phyloP scores from a whole-genome alignment of 2,888 invertebrate genomes.

The Patella ulyssiponensis region DNA sequence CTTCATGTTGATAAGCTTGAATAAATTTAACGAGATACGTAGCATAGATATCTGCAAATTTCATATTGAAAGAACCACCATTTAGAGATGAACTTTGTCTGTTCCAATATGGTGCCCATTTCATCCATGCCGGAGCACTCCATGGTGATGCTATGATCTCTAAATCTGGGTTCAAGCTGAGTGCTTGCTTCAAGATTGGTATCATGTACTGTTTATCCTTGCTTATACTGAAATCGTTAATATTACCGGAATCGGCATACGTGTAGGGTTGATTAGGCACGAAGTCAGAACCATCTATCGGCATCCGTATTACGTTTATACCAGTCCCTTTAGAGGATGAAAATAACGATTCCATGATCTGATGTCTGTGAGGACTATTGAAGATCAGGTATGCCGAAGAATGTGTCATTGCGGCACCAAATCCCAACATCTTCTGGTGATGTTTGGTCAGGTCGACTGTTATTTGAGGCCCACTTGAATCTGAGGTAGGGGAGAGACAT shows the following conservation, averaged over 20 bases:
- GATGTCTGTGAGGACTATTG: not conserved
- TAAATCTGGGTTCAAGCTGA: not conserved
- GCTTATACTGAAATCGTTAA: not conserved
- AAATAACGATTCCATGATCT: not conserved
- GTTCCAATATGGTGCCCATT: not conserved
- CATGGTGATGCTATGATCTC: not conserved
- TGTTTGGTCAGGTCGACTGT: not conserved
- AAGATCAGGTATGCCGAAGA: not conserved
- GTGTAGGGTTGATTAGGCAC: not conserved
- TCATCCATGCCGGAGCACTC: constrained; percentile 3
- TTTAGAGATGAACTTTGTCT: not conserved
- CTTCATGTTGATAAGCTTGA: not conserved
- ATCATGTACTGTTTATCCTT: constrained; percentile 2
- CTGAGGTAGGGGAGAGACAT: not conserved
- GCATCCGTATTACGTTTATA: not conserved
- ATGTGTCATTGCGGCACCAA: constrained; percentile 1
- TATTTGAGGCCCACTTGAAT: not conserved
- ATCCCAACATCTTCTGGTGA: not conserved
- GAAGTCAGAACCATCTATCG: not conserved
- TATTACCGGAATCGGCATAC: not conserved
- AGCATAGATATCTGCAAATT: not conserved
- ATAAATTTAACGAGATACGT: not conserved
- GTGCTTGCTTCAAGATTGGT: not conserved
- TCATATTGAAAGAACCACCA: not conserved
- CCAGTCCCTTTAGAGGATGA: not conserved